A percentile compares a stretch with the other conserved stretches of the same genome.
Evolutionary conservation across 2,113 vertebrate species (phyloP).

Genomic region (Mungos mungo): DNA sequence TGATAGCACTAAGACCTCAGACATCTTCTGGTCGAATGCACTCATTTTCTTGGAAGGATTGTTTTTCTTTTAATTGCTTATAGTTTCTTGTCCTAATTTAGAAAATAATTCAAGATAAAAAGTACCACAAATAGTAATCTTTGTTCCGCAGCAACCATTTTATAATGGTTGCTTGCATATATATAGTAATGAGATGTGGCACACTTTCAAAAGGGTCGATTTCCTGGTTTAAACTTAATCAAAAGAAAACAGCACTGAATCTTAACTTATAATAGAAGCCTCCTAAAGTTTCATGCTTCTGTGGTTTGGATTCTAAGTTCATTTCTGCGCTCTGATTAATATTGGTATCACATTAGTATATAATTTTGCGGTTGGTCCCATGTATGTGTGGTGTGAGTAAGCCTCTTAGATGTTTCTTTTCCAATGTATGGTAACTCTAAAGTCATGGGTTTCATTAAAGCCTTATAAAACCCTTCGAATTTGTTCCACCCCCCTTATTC

Average conservation of each 20-base stretch:
- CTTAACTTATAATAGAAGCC: conserved; percentile 58
- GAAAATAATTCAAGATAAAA: conserved; percentile 31
- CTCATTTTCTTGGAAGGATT: conserved; percentile 5
- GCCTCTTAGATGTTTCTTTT: conserved; percentile 66
- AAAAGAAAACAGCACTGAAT: conserved; percentile 63
- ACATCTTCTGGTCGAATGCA: neutral
- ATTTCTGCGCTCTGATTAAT: conserved; percentile 72
- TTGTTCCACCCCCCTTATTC: conserved; percentile 63
- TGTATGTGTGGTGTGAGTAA: conserved; percentile 27
- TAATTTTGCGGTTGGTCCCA: conserved; percentile 54
- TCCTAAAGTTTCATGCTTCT: conserved; percentile 66
- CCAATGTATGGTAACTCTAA: conserved; percentile 68
- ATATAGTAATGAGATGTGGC: neutral
- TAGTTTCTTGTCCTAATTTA: neutral
- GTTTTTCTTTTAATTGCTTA: neutral
- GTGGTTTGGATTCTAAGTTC: conserved; percentile 67
- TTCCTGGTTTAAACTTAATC: conserved; percentile 64
- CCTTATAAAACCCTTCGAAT: conserved; percentile 81
- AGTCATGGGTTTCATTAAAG: conserved; percentile 81
- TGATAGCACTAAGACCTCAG: neutral
- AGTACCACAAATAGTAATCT: neutral
- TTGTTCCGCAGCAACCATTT: neutral
- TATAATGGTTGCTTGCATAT: neutral
- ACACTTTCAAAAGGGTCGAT: neutral
- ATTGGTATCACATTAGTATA: conserved; percentile 52